Conservation (phyloP, 2,888 invertebrate genomes). For the Microdon myrmicae region DNA sequence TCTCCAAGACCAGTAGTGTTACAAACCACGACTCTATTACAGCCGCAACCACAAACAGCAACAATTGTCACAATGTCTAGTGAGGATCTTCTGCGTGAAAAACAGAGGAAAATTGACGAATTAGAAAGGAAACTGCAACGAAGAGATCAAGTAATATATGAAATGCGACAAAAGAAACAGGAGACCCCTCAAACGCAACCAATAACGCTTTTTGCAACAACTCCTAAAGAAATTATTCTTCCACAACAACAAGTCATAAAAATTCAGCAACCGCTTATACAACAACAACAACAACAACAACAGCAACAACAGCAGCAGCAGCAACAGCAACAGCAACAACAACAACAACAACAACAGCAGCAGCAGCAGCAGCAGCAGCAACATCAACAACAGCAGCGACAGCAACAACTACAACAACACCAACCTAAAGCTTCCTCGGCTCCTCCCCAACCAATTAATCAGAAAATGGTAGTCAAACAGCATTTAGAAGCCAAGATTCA, state of each 20-base stretch:
- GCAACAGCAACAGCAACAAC: slow-evolving; percentile 22
- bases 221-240: slow-evolving; percentile 42
- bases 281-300: slow-evolving; percentile 31
- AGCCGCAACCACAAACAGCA: slow-evolving; percentile 61
- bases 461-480: slow-evolving; percentile 72
- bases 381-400: slow-evolving; percentile 42
- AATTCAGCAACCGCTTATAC: slow-evolving; percentile 33
- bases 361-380: slow-evolving; percentile 41
- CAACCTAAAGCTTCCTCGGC: slow-evolving; percentile 34
- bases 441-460: slow-evolving; percentile 60
- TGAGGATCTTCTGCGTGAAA: slow-evolving; percentile 84
- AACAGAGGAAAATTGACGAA: slow-evolving; percentile 88
- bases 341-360: slow-evolving; percentile 60
- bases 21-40: slow-evolving; percentile 60
- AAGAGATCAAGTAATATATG: slow-evolving; percentile 80
- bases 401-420: slow-evolving; percentile 31
- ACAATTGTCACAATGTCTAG: slow-evolving; percentile 65
- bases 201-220: slow-evolving; percentile 62
- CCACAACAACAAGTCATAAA: slow-evolving; percentile 53
- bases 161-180: slow-evolving; percentile 72
- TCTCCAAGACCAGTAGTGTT: slow-evolving; percentile 60
- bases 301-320: slow-evolving; percentile 30
- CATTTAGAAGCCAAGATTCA: slow-evolving; percentile 79
- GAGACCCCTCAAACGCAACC: slow-evolving; percentile 63
- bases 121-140: slow-evolving; percentile 83